A percentile compares a stretch with the other conserved stretches of the same genome.
These are phyloP conservation scores for Entomyzon cyanotis DNA, from an alignment of 2,113 vertebrate genomes.

Conservation along the genomic window DNA sequence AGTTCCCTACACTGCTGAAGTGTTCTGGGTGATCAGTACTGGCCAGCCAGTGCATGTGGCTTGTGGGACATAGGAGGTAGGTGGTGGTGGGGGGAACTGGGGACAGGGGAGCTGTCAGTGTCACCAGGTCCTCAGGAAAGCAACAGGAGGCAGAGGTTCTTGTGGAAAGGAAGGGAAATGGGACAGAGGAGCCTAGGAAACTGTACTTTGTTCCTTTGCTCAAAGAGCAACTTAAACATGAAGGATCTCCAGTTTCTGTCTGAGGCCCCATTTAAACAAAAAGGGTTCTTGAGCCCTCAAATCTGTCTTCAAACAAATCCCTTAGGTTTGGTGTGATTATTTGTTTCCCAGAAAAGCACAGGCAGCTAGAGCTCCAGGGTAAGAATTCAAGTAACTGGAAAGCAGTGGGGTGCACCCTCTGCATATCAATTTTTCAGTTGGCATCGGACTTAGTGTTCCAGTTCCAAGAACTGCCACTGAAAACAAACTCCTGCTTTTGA, in stretches of 20 bases:
- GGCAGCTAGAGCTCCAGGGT: neutral
- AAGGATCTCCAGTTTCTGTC: constrained; percentile 4
- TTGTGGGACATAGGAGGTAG: neutral
- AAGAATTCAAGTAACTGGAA: constrained; percentile 10
- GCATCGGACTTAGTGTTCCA: neutral
- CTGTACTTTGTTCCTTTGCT: neutral
- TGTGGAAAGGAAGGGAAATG: neutral
- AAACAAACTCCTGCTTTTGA: constrained; percentile 51
- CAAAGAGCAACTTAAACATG: neutral
- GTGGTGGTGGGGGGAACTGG: neutral
- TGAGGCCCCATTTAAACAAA: neutral
- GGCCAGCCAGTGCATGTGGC: neutral
- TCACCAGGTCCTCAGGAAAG: neutral
- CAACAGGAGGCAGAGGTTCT: neutral
- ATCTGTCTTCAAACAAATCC: neutral
- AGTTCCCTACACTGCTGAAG: neutral
- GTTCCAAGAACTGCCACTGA: constrained; percentile 60
- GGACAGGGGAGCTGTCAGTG: neutral
- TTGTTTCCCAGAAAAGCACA: constrained; percentile 14
- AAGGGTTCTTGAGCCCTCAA: neutral
- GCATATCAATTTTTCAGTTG: constrained; percentile 64
- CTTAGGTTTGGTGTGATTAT: constrained; percentile 9
- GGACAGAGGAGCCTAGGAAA: neutral
- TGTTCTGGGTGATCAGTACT: neutral
- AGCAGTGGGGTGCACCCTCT: constrained; percentile 22